Percentiles rank a stretch among this genome's conserved stretches.
Evolutionary conservation across 2,888 invertebrate genomes (phyloP).

Genomic region (Gortyna flavago): DNA sequence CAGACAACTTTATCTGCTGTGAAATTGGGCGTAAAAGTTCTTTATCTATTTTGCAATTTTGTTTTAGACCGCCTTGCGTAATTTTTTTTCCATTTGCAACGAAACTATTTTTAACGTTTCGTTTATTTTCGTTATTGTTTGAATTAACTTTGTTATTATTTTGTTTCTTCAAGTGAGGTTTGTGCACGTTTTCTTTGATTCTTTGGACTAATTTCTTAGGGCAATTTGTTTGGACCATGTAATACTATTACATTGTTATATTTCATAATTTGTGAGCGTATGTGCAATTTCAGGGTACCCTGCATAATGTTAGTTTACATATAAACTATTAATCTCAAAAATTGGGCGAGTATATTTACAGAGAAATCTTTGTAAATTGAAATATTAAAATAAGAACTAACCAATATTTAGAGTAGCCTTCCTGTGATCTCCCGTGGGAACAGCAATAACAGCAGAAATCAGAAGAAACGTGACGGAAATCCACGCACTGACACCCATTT

Average conservation of each 20-base stretch:
- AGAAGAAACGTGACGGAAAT: constrained; percentile 82
- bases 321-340: not conserved
- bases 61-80: constrained; percentile 80
- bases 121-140: constrained; percentile 35
- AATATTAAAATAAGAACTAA: constrained; percentile 65
- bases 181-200: constrained; percentile 35
- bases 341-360: not conserved
- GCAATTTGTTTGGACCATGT: constrained; percentile 36
- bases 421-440: constrained; percentile 80
- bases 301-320: not conserved
- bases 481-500: constrained; percentile 88
- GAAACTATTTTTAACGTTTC: constrained; percentile 47
- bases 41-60: constrained; percentile 82
- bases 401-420: constrained; percentile 78
- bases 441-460: constrained; percentile 81
- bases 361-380: not conserved
- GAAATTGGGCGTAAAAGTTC: constrained; percentile 85
- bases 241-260: constrained; percentile 23
- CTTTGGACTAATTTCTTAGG: constrained; percentile 22
- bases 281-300: not conserved
- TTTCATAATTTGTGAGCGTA: constrained; percentile 16
- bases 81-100: constrained; percentile 75
- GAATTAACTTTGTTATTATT: constrained; percentile 35
- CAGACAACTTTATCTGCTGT: constrained; percentile 81
- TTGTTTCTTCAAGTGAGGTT: constrained; percentile 33